Conservation (phyloP, 2,113 vertebrate genomes). For the Nycticorax nycticorax region DNA sequence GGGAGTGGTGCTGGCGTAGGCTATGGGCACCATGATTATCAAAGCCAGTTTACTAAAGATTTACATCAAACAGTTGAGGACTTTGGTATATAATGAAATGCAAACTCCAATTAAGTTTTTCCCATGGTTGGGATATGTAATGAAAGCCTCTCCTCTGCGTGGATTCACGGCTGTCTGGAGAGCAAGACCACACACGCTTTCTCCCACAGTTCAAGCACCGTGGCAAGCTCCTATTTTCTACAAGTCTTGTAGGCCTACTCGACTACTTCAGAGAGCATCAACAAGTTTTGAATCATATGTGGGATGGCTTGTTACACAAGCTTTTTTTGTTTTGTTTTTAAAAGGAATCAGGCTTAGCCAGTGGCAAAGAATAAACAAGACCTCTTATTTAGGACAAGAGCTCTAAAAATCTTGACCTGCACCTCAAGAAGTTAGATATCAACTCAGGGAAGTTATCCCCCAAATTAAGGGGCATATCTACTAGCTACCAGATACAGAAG, state of each 20-base stretch:
- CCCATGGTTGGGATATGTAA: slow-evolving; percentile 19
- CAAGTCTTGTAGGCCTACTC: background rate
- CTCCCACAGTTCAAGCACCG: background rate
- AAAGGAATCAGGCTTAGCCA: background rate
- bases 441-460: background rate
- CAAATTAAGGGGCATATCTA: background rate
- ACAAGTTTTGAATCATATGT: background rate
- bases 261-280: background rate
- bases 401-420: background rate
- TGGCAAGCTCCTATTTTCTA: background rate
- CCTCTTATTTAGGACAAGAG: background rate
- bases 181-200: slow-evolving; percentile 33
- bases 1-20: slow-evolving; percentile 52
- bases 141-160: background rate
- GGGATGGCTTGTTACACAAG: background rate
- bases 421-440: background rate
- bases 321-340: background rate
- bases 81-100: slow-evolving; percentile 4
- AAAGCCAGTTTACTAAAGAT: slow-evolving; percentile 52
- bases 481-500: background rate
- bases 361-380: background rate
- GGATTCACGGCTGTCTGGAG: background rate
- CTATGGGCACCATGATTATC: background rate
- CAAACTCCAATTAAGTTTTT: slow-evolving; percentile 26
- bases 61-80: slow-evolving; percentile 48